Evolutionary conservation across 2,797 vertebrate genomes (phyloP), one percentile per base, ranked within the genome.

Genomic region (Botia almorhae): DNA sequence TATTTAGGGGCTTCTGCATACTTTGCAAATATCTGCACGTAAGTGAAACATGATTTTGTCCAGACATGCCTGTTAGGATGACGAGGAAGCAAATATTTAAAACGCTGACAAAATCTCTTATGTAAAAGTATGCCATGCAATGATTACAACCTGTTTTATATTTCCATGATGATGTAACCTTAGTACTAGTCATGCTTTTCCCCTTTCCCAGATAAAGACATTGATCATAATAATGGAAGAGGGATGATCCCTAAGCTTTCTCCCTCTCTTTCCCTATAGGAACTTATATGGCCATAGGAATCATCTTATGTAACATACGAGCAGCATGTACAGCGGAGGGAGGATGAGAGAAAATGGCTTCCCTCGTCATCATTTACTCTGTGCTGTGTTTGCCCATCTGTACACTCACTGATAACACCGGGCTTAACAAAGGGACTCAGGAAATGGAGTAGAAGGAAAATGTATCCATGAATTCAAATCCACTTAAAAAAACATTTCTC

Each of bases 241-340:
- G 50, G 46, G 36, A 46, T 21, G 68, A 61, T 73, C 63, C 55
- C 29, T 71, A 68, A 67, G 63, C 13, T 63, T 76, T 60, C 8
- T 14, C 50, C 76, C 65, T 77, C 55, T 43, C 7, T 53, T 76
- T 82, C 81, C 71, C 84, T 80, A 73, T 78, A 67, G 85, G 79
- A 70, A 82, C 85, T 76, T 88, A 83, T 85, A 83, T 80, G 88
- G 85, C 82, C 72, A 80, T 82, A 74, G 61, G 82, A 82, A 78
- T 83, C 81, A 74, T 82, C 87, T 85, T 86, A 90, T 91, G 90
- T 91, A 89, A 92, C 89, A 81, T 72, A 70, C 60, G 63, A 90
- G 91, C 89, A 70, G 79, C 74, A 67, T 80, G 82, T 86, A 83
- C 68, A 85, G 82, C 58, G 82, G 80, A 90, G 87, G 89, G 87